A percentile compares a stretch with the other conserved stretches of the same genome.
These are phyloP conservation scores for Bryconaethiops microstoma DNA, from an alignment of 2,797 vertebrate species.

Conservation along the genomic window DNA sequence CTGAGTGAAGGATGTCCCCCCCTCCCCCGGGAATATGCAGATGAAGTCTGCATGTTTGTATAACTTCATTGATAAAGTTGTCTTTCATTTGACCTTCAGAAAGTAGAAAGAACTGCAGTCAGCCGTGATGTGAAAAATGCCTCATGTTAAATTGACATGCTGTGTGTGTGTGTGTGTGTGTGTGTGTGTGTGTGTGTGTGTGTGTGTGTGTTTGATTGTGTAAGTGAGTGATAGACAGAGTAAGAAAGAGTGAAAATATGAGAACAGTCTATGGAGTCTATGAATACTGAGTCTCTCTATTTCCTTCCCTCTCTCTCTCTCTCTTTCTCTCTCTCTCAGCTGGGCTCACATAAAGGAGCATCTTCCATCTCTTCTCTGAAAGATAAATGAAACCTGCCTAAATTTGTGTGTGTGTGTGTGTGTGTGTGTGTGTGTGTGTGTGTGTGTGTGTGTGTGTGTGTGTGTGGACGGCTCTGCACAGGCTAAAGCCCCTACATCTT, in stretches of 20 bases:
- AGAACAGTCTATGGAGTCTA: slow-evolving; percentile 14
- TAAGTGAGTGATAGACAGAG: slow-evolving; percentile 55
- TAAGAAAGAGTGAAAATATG: not conserved
- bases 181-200: too few species aligned
- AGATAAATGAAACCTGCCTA: slow-evolving; percentile 73
- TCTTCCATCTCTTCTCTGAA: slow-evolving; percentile 60
- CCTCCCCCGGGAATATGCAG: slow-evolving; percentile 6
- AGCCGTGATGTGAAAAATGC: slow-evolving; percentile 75
- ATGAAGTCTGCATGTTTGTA: slow-evolving; percentile 1
- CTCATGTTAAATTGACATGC: slow-evolving; percentile 69
- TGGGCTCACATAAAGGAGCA: slow-evolving; percentile 66
- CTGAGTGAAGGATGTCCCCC: slow-evolving; percentile 18
- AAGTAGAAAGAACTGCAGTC: slow-evolving; percentile 68
- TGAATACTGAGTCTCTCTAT: slow-evolving; percentile 4
- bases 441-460: slow-evolving; percentile 64
- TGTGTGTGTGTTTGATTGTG: slow-evolving; percentile 42
- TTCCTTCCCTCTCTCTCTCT: not conserved
- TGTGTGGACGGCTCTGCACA: slow-evolving; percentile 47
- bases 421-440: slow-evolving; percentile 54
- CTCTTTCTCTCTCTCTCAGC: slow-evolving; percentile 1
- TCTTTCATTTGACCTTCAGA: slow-evolving; percentile 71
- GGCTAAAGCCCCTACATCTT: slow-evolving; percentile 46
- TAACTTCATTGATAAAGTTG: slow-evolving; percentile 47
- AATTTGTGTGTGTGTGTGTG: slow-evolving; percentile 64
- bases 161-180: slow-evolving; percentile 62